A percentile compares a stretch with the other conserved stretches of the same genome.
These are phyloP conservation scores for Ephestia elutella DNA, from an alignment of 1,140 invertebrate species.

Conservation along the genomic window DNA sequence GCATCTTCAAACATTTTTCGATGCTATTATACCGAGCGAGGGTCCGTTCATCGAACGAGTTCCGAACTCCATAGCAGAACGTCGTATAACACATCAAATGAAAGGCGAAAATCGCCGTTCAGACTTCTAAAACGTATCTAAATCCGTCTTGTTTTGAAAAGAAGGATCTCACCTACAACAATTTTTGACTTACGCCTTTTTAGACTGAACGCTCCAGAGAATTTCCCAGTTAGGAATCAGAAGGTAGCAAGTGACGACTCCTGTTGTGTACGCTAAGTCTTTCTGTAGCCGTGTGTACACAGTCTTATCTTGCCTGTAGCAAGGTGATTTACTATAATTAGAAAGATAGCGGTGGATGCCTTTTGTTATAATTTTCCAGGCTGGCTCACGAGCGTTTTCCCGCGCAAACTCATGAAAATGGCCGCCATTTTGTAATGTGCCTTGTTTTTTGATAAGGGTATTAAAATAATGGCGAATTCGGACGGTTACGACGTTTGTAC, in stretches of 20 bases:
- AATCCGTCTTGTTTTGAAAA: conserved; percentile 21
- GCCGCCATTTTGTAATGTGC: conserved; percentile 69
- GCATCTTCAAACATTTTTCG: conserved; percentile 35
- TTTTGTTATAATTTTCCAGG: conserved; percentile 75
- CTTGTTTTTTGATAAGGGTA: conserved; percentile 74
- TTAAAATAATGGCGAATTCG: conserved; percentile 67
- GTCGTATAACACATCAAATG: conserved; percentile 29
- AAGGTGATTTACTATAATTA: conserved; percentile 76
- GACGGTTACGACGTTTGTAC: conserved; percentile 48
- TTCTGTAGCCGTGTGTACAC: conserved; percentile 40
- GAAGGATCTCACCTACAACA: conserved; percentile 27
- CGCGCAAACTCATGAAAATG: conserved; percentile 68
- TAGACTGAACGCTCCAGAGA: conserved; percentile 24
- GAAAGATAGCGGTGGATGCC: conserved; percentile 75
- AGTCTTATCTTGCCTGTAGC: conserved; percentile 70
- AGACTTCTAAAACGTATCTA: conserved; percentile 20
- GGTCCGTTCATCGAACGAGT: conserved; percentile 65
- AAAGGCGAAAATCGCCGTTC: conserved; percentile 28
- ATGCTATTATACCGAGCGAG: conserved; percentile 55
- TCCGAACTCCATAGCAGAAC: conserved; percentile 31
- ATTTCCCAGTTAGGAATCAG: conserved; percentile 29
- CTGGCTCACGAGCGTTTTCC: conserved; percentile 62
- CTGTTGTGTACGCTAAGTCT: conserved; percentile 41
- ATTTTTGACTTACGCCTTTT: conserved; percentile 31
- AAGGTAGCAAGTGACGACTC: conserved; percentile 44